Evolutionary conservation across 2,888 invertebrate genomes (phyloP), one percentile per base, ranked within the genome.

Genomic region (Philereme transversata): DNA sequence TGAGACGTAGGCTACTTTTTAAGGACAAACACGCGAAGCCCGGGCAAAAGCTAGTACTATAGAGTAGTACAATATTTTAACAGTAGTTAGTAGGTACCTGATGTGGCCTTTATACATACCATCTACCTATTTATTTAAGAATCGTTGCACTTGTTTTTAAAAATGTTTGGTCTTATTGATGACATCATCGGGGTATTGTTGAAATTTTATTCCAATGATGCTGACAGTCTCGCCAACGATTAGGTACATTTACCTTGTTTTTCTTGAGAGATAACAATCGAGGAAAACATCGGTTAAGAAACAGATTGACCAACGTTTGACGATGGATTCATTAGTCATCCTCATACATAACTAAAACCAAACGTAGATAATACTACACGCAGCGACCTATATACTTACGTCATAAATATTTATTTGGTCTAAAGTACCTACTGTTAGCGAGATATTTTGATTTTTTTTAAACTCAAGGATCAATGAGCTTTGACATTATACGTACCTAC

Each of bases 191-290:
- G n/a, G 38, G 44, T 46, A 9, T 10, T 8, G 4, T 38, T 35
- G 43, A 35, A n/a, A 36, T 51, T 43, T 45, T 52, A 57, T 60
- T 61, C 56, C 43, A 35, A 62, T 49, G 56, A 52, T 60, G 48
- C 64, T 64, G 64, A 59, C 60, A 49, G 38, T 46, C 9, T 55
- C 36, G 45, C 48, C 40, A 58, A 36, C 7, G 59, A 43, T 57
- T 51, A 53, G 41, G 41, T 43, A 43, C 4, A 5, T 43, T 5
- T 43, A 49, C 45, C 43, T 46, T 62, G 55, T 51, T 58, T 49
- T 56, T 59, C 58, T 59, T 57, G 51, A 43, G 58, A 52, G 64
- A 50, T 62, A 57, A 57, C 51, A 46, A 51, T 59, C 49, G 51
- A 57, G 54, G 58, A 57, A 62, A 65, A 57, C 47, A 34, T 52